Evolutionary conservation across 2,113 vertebrate species (phyloP).

Genomic region (Ailuropoda melanoleuca): DNA sequence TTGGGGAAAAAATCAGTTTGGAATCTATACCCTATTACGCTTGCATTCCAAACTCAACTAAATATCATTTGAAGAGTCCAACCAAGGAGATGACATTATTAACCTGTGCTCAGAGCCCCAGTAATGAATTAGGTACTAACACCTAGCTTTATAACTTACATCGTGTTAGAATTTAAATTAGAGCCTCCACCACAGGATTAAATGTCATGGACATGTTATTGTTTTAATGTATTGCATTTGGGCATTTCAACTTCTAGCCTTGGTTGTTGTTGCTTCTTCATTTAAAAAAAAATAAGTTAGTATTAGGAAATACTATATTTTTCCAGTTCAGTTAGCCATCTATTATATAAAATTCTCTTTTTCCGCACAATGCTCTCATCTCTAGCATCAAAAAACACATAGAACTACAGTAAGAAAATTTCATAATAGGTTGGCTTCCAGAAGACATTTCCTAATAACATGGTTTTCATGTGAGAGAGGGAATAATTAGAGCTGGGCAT

Average conservation of each 20-base stretch:
- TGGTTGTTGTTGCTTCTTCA: neutral
- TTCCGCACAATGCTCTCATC: neutral
- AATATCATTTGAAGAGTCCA: neutral
- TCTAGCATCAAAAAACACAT: neutral
- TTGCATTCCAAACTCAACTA: neutral
- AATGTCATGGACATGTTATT: neutral
- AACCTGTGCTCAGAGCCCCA: neutral
- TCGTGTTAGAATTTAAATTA: neutral
- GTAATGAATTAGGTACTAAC: neutral
- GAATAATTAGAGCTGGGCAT: neutral
- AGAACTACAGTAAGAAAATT: neutral
- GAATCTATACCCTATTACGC: neutral
- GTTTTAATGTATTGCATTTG: neutral
- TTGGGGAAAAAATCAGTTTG: neutral
- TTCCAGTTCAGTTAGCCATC: neutral
- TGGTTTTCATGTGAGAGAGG: neutral
- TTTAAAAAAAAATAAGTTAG: neutral
- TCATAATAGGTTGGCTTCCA: neutral
- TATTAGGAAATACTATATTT: neutral
- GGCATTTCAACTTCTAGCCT: neutral
- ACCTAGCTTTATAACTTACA: neutral
- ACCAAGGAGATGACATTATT: neutral
- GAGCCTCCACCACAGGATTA: neutral
- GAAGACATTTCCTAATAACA: neutral
- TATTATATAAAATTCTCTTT: neutral